Conservation (phyloP, 2,113 vertebrate species). For the Tachysurus fulvidraco region DNA sequence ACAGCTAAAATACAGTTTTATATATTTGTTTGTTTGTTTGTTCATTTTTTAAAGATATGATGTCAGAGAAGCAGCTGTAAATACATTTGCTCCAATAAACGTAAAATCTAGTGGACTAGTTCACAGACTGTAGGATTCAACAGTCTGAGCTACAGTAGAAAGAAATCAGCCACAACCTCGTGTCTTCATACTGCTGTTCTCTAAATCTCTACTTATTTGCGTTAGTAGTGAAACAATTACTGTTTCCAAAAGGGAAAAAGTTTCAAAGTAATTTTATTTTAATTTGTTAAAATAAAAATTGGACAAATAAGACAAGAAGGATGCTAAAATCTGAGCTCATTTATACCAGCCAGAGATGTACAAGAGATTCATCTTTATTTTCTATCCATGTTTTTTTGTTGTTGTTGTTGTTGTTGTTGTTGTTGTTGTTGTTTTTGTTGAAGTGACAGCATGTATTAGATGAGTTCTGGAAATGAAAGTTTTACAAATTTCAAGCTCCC, state of each 20-base stretch:
- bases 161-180: background rate
- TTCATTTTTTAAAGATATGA: too few relatives aligned
- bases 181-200: background rate
- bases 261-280: background rate
- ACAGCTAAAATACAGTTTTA: too few relatives aligned
- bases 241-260: background rate
- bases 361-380: background rate
- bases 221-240: background rate
- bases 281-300: background rate
- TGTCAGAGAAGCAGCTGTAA: too few relatives aligned
- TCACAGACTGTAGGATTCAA: background rate
- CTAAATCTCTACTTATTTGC: background rate
- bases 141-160: background rate
- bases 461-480: background rate
- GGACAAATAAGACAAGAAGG: background rate
- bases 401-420: too few relatives aligned
- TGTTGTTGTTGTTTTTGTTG: background rate
- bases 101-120: background rate
- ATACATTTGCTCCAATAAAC: background rate
- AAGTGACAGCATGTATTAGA: background rate
- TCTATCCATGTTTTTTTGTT: background rate
- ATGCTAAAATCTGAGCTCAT: background rate
- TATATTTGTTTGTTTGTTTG: too few relatives aligned
- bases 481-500: background rate
- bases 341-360: background rate